Base-by-base conservation (phyloP, 1,140 invertebrate species). In the Eueides isabella region DNA sequence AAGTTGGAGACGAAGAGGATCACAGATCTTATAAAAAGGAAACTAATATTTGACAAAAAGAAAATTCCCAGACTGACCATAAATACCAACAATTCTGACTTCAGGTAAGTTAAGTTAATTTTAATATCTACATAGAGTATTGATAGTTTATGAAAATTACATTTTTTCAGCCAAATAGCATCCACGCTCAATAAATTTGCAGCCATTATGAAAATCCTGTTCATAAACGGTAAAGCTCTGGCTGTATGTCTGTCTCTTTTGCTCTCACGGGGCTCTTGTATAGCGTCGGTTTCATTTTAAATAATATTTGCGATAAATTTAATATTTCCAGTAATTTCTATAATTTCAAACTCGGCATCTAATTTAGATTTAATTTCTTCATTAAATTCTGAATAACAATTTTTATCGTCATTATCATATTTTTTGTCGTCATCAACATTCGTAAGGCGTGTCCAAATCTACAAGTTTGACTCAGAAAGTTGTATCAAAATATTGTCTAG, bases 221-320 rank as follows among this genome's bases (percentile, higher is more conserved):
- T 76, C 71, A 75, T 67, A 71, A 67, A 26, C 35, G 55, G 69
- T 44, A 48, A 28, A 61, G 67, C 68, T 70, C 67, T 72, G 72
- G 29, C 68, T 72, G 41, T 78, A 71, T 35, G 4, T 78, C 81
- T 81, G 74, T 87, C 85, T 87, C 85, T 67, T 81, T 87, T 80
- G 84, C 85, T 81, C 84, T 78, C 63, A 48, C 33, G 66, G 30
- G 38, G n/a, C n/a, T 66, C 71, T 75, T 72, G 63, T 76, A 67
- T 71, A 79, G 69, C 75, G 29, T 79, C 72, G 72, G 61, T 74
- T 62, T 69, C 64, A 79, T 72, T 75, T 76, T 80, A 74, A 66
- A 74, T 71, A 67, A 75, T 62, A 72, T 72, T 66, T 75, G 68
- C 76, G 74, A 70, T 74, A 74, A 69, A 64, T 35, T 65, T 66